Evolutionary conservation across 2,888 invertebrate genomes (phyloP), one percentile per base, ranked within the genome.

Genomic region (Poecilobothrus nobilitatus): DNA sequence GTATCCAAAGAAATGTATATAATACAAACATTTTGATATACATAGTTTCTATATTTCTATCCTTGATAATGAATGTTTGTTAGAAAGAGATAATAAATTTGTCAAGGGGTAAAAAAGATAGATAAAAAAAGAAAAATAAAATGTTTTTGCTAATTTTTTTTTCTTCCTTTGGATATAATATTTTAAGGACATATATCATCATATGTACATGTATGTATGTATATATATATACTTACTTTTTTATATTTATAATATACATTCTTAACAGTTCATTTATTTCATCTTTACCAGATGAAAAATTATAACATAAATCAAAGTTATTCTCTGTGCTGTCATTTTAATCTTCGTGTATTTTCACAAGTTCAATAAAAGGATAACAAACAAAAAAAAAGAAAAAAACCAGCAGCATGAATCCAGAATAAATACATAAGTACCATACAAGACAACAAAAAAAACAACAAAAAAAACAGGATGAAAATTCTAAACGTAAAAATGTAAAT

Each of bases 301-400:
- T 53, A 53, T 18, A 53, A 15, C 18, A 53, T 53, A 53, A 53
- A 53, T 53, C 53, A 53, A 53, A 53, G 53, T 53, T 53, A 53
- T 18, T 53, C 53, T 53, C 53, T 18, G 5, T 53, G 15, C 53
- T 53, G 53, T 53, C 53, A 53, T 53, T 53, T 53, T 53, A 53
- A 53, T 53, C 53, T 53, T 53, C 7, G n/a, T 53, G 53, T 53
- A 53, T 53, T 53, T 53, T 53, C 53, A 53, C 53, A 53, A 53
- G 53, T 53, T 18, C 53, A 53, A 53, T 53, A 53, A 18, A 53
- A 53, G 15, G 12, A 53, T 15, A 53, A 53, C n/a, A 6, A 15
- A n/a, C 7, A 53, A 53, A 53, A 53, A 18, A n/a, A 53, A n/a
- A 53, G 2, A 12, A 53, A 53, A 53, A 53, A 53, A 53, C 18